Evolutionary conservation across 2,113 vertebrate genomes (phyloP), one percentile per base, ranked within the genome.

Genomic region (Notothenia coriiceps): DNA sequence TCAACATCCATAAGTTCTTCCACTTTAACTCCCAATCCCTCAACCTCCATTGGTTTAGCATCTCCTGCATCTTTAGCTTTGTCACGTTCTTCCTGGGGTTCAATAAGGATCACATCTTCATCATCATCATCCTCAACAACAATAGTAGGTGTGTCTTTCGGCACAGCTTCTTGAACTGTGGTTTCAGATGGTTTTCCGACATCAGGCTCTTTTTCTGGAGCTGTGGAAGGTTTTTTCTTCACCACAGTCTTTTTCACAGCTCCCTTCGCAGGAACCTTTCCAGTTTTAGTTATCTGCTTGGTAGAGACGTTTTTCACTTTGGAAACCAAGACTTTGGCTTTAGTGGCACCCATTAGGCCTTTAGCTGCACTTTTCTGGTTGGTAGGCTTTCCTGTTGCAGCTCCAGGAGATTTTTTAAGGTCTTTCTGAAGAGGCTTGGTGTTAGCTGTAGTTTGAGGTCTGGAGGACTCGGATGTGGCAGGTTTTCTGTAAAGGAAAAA

Each of bases 401-500:
- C 29, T 29, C 3, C 29, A 29, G 29, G 29, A 29, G 29, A 2
- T 29, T 29, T 29, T 4, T 29, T 29, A 29, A 29, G 7, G 7
- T 49, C 8, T 63, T 12, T 2, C 67, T 14, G 51, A 47, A 11
- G 5, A 69, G 5, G 47, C 20, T 40, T 40, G 29, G 5, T 76
- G 2, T 22, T 22, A 29, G 49, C 5, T 40, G 35, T 7, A 40
- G 35, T 29, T 29, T 29, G 29, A 29, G 3, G 29, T 29, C 3
- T 29, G 35, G 35, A 40, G 35, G 35, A 40, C 35, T 7, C 6
- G 18, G 29, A 43, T 0, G 10, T 4, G 12, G 22, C 8, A 51
- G 60, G 18, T 18, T 62, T 77, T 67, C 86, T 84, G 70, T 43
- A 2, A 64, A 73, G 3, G 22, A 50, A 43, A 44, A 10, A 33